phyloP scores from a whole-genome alignment of 35 echinoderm and acorn worm genomes.

The Holothuria glaberrima region DNA sequence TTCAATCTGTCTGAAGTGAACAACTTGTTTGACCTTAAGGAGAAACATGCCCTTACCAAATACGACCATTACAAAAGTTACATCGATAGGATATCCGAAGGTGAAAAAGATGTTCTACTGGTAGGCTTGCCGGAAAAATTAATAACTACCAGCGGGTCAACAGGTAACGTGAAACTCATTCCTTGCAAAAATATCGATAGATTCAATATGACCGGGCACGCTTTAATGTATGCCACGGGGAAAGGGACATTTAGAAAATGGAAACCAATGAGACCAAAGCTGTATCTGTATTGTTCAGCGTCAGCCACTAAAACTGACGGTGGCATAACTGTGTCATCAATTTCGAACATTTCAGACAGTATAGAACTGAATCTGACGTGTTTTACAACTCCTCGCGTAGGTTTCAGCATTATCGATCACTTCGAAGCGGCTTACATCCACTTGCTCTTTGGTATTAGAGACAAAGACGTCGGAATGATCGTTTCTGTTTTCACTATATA shows the following conservation, averaged over 20 bases:
- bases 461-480: conserved; percentile 38
- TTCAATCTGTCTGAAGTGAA: conserved; percentile 47
- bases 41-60: conserved; percentile 66
- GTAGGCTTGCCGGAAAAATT: conserved; percentile 22
- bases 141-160: conserved; percentile 68
- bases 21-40: conserved; percentile 53
- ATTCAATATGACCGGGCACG: neutral
- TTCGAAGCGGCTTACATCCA: conserved; percentile 71
- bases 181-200: conserved; percentile 19
- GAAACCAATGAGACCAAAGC: conserved; percentile 40
- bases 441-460: conserved; percentile 75
- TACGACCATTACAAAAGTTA: conserved; percentile 80
- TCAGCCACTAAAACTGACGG: neutral
- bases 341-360: conserved; percentile 9
- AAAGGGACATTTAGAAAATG: neutral
- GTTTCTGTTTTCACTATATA: conserved; percentile 24
- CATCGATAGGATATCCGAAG: conserved; percentile 55
- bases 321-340: conserved; percentile 20
- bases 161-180: conserved; percentile 63
- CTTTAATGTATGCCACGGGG: neutral
- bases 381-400: conserved; percentile 32
- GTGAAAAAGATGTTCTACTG: conserved; percentile 66
- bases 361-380: neutral
- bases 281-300: conserved; percentile 48
- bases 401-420: conserved; percentile 47